Conservation (phyloP, 2,888 invertebrate genomes). For the Aphodius granarius region DNA sequence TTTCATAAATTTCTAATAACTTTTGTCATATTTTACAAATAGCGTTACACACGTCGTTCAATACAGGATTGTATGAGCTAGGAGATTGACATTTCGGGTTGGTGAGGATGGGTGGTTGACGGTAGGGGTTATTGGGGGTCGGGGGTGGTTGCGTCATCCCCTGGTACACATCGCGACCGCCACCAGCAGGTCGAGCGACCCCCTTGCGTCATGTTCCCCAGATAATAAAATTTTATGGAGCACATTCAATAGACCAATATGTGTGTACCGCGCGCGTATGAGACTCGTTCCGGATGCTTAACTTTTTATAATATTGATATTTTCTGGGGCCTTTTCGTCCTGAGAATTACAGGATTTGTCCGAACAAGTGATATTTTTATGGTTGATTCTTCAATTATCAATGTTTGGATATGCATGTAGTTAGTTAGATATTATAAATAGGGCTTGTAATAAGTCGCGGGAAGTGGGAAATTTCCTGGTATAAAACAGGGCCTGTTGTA, state of each 20-base stretch:
- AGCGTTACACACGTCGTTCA: conserved; percentile 1
- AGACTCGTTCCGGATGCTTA: neutral
- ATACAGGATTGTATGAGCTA: neutral
- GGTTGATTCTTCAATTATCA: too few species aligned
- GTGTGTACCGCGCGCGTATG: neutral
- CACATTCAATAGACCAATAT: conserved; percentile 16
- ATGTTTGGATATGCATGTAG: too few species aligned
- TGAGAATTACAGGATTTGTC: neutral
- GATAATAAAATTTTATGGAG: conserved; percentile 25
- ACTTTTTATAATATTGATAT: neutral
- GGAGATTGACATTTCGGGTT: conserved; percentile 8
- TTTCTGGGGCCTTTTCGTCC: neutral
- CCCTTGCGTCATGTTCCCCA: conserved; percentile 7
- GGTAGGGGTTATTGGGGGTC: neutral
- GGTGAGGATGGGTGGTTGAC: neutral
- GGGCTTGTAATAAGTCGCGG: too few species aligned
- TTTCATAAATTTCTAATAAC: too few species aligned
- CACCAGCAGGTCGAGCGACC: neutral
- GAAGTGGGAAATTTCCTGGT: neutral
- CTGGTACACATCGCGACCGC: neutral
- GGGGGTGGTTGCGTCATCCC: neutral
- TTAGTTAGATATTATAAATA: too few species aligned
- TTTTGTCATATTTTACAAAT: conserved; percentile 8
- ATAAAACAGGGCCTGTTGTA: neutral
- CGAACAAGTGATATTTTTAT: too few species aligned